Evolutionary conservation across 2,113 vertebrate genomes (phyloP), one percentile per base, ranked within the genome.

Genomic region (Trinectes maculatus): DNA sequence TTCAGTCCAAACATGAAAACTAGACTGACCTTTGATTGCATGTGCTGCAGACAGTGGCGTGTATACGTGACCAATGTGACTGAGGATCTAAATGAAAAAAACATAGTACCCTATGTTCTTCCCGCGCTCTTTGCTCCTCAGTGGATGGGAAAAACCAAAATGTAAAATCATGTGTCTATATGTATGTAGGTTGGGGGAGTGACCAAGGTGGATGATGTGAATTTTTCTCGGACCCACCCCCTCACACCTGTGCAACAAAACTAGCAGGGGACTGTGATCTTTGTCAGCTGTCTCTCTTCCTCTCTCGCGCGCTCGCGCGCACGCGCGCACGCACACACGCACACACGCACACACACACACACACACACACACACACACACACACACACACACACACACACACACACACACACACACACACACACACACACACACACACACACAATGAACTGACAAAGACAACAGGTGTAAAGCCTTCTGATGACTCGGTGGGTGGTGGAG

Each of bases 201-300:
- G 40, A 58, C 44, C 60, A 46, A 71, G 44, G 46, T 70, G 48
- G 33, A 66, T 57, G 39, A 31, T n/a, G 70, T 37, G 57, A 44
- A 48, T 21, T 57, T 49, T 56, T 52, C 43, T 53, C 36, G 7
- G 55, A 47, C 33, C 69, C 66, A 43, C 57, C 79, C 47, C 48
- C 44, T 89, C 77, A 64, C 80, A 83, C 74, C 79, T 82, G 79
- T 78, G 55, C 60, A 71, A 54, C 51, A 85, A 79, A 89, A 82
- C 71, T 91, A 81, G 77, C 83, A 85, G 33, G 46, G 55, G 65
- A 80, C 70, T 87, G 87, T 62, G 78, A 90, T 85, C 70, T 90
- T 84, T 80, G 81, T 88, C 89, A 91, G 87, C 80, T 88, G 88
- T 79, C 85, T 33, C 51, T 55, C 74, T 68, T 62, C 55, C 70